Evolutionary conservation across 92 coral and sea anemone genomes (phyloP), one percentile per base, ranked within the genome.

Genomic region (Muricea muricata): DNA sequence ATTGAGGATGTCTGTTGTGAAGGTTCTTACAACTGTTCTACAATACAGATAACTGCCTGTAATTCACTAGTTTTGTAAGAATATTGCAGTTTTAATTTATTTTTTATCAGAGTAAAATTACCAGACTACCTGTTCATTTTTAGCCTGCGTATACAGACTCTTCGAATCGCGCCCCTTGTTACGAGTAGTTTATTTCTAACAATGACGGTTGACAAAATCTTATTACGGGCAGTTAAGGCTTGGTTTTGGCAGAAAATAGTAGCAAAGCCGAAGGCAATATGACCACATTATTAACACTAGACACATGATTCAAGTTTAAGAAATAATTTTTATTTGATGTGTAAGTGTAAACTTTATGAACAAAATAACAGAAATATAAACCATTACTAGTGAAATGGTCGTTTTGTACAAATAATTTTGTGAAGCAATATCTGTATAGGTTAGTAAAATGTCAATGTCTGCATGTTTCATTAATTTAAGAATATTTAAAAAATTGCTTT

Each of bases 281-380:
- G n/a, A n/a, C n/a, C n/a, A n/a, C n/a, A n/a, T n/a, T n/a, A n/a
- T n/a, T n/a, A n/a, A n/a, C n/a, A n/a, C n/a, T n/a, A n/a, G 23
- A 48, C 61, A 46, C 80, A 74, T 29, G 41, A n/a, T 47, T 32
- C 29, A 13, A 26, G 11, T 0, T n/a, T n/a, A 14, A 25, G 2
- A 47, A 28, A 41, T 1, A 9, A 4, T 35, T 25, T 25, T 75
- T 75, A 75, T 48, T 75, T 50, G 45, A 47, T 50, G 42, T 11
- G 61, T 74, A 74, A 74, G 65, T 29, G 24, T 75, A 29, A 26
- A 47, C 80, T 35, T 0, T 48, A 13, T 23, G 14, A 11, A 48
- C 13, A 13, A 9, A 47, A 74, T 3, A 48, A 12, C 57, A 47
- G 80, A 74, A 45, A 74, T 74, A 74, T 74, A 74, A 74, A 47